Evolutionary conservation across 1,140 invertebrate genomes (phyloP).

Genomic region (Leguminivora glycinivorella): DNA sequence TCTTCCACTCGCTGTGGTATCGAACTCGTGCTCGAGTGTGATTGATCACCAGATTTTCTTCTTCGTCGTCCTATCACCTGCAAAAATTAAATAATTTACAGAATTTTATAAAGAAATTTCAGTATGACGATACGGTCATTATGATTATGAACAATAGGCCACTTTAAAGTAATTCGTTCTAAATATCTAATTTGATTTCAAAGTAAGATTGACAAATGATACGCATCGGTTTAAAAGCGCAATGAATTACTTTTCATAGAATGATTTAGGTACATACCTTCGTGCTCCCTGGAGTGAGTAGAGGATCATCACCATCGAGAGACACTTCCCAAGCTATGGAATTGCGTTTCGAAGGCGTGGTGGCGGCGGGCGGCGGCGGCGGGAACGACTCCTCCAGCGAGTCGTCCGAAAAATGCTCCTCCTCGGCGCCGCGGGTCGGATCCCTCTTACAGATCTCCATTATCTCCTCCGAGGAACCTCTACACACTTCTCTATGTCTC

Average conservation of each 20-base stretch:
- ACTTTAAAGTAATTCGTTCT: no score
- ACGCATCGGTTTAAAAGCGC: no score
- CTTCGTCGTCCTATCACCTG: slow-evolving; percentile 81
- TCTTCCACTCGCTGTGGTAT: slow-evolving; percentile 79
- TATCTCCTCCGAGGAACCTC: slow-evolving; percentile 75
- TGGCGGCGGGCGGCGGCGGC: slow-evolving; percentile 77
- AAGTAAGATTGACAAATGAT: no score
- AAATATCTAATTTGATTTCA: no score
- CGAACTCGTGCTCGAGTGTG: slow-evolving; percentile 81
- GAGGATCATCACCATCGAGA: slow-evolving; percentile 83
- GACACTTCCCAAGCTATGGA: slow-evolving; percentile 92
- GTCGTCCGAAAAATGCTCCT: slow-evolving; percentile 89
- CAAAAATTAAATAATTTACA: slow-evolving; percentile 46
- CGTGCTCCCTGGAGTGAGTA: slow-evolving; percentile 86
- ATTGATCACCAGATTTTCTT: slow-evolving; percentile 80
- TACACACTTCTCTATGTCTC: slow-evolving; percentile 87
- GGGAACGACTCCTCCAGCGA: slow-evolving; percentile 88
- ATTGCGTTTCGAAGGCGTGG: slow-evolving; percentile 83
- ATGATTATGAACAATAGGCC: no score
- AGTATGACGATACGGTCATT: no score
- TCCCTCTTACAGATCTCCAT: slow-evolving; percentile 67
- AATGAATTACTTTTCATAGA: background rate
- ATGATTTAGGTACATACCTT: slow-evolving; percentile 80
- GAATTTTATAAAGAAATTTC: background rate
- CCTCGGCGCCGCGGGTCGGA: slow-evolving; percentile 79